These are phyloP conservation scores for Pangasianodon gigas DNA, from an alignment of 2,113 vertebrate species.

Conservation along the genomic window DNA sequence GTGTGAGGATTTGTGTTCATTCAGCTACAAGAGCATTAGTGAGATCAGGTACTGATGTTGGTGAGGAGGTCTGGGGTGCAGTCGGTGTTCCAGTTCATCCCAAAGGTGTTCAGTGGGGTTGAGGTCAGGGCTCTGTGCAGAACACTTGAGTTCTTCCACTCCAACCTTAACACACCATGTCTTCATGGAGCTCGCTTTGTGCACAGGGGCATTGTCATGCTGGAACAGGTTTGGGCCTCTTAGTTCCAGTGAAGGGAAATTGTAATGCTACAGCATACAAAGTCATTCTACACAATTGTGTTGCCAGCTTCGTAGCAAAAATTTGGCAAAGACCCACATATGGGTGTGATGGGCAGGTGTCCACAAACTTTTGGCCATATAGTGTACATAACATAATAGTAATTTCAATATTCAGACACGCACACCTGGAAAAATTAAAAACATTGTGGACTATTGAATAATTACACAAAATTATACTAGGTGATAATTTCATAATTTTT, in stretches of 20 bases:
- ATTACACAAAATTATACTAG: background rate
- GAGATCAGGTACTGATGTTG: background rate
- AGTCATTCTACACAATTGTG: no score
- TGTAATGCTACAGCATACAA: no score
- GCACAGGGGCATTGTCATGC: no score
- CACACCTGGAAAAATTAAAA: background rate
- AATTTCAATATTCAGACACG: background rate
- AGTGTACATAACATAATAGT: background rate
- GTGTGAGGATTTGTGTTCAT: background rate
- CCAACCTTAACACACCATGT: no score
- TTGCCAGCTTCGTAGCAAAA: no score
- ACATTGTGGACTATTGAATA: background rate
- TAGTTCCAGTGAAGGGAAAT: no score
- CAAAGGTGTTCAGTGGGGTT: no score
- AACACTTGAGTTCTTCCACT: no score
- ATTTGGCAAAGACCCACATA: no score
- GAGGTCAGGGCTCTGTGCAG: no score
- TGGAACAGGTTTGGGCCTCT: no score
- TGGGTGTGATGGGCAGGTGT: background rate
- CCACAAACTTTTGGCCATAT: background rate
- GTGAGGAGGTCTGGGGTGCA: background rate
- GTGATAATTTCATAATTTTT: background rate
- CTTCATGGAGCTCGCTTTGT: no score
- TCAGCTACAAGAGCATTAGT: background rate
- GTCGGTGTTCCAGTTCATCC: background rate